Conservation (phyloP, 2,888 invertebrate genomes). For the Labia minor region DNA sequence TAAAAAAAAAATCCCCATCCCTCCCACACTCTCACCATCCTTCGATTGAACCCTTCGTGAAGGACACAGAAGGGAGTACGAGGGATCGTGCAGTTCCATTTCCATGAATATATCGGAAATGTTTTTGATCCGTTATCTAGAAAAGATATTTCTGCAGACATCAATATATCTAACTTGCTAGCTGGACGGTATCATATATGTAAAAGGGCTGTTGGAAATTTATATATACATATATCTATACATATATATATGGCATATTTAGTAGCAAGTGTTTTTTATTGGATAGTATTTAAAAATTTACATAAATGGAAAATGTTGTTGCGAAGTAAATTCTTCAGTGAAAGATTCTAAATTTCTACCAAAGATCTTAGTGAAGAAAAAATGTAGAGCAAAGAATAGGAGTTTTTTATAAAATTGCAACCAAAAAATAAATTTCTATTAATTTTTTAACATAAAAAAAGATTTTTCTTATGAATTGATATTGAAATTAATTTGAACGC, state of each 20-base stretch:
- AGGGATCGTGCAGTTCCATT: background rate
- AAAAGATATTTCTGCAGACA: conserved; percentile 2
- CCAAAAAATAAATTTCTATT: too few relatives aligned
- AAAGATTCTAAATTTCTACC: too few relatives aligned
- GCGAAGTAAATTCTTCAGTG: background rate
- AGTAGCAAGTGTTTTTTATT: background rate
- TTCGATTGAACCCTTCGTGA: too few relatives aligned
- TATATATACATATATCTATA: background rate
- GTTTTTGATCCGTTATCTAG: conserved; percentile 13
- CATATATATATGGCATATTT: background rate
- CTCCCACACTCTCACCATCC: background rate
- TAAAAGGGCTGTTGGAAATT: background rate
- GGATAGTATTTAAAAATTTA: background rate
- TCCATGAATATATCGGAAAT: conserved; percentile 13
- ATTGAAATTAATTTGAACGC: too few relatives aligned
- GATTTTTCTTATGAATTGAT: too few relatives aligned
- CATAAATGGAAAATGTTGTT: background rate
- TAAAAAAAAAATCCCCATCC: background rate
- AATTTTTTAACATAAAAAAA: too few relatives aligned
- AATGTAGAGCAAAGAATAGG: too few relatives aligned
- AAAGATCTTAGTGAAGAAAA: too few relatives aligned
- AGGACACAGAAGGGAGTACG: too few relatives aligned
- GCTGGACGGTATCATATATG: background rate
- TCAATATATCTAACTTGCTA: background rate
- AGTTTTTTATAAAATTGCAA: too few relatives aligned